Conservation (phyloP, 1,140 invertebrate genomes). For the Pogonomyrmex californicus region DNA sequence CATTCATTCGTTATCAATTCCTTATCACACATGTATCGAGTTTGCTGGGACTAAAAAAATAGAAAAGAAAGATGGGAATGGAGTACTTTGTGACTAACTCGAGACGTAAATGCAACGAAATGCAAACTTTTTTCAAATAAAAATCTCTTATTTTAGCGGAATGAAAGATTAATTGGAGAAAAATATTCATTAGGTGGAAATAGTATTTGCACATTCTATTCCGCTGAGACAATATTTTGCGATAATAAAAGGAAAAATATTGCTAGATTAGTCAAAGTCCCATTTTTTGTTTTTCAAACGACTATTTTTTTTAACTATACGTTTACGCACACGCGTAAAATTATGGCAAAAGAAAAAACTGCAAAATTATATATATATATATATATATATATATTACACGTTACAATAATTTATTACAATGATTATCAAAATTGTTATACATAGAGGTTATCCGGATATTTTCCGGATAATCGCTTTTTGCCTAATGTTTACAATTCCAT, state of each 20-base stretch:
- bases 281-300: background rate
- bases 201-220: background rate
- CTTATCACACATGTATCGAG: conserved; percentile 13
- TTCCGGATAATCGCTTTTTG: too few species aligned
- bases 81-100: background rate
- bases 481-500: background rate
- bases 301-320: background rate
- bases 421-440: too few species aligned
- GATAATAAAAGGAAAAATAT: background rate
- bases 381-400: too few species aligned
- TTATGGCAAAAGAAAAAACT: background rate
- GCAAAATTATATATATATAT: background rate
- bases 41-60: background rate
- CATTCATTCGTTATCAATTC: conserved; percentile 49
- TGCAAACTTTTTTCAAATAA: conserved; percentile 2
- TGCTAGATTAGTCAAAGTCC: background rate
- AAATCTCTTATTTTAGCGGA: background rate
- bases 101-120: background rate
- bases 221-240: background rate
- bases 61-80: background rate
- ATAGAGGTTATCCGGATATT: too few species aligned
- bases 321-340: background rate
- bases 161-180: background rate
- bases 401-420: background rate
- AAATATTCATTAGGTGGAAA: background rate